Evolutionary conservation across 2,113 vertebrate species (phyloP).

Genomic region (Pogonocichla stellata): DNA sequence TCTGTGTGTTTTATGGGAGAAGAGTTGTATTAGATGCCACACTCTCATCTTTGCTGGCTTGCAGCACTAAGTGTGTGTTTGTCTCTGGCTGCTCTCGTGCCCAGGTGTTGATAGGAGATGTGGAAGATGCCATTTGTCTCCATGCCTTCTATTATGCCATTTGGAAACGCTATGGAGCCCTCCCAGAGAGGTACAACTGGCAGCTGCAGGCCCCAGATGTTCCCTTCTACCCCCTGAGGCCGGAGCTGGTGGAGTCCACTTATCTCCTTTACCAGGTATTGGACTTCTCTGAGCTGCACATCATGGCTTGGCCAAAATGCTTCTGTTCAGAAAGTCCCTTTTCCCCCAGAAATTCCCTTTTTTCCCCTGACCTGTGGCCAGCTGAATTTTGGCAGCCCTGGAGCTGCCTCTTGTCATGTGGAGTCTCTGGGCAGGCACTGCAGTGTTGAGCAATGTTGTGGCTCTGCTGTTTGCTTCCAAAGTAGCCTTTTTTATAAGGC

Average conservation of each 20-base stretch:
- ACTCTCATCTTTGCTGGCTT: not conserved
- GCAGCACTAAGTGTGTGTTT: fast-evolving
- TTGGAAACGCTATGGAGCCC: constrained; percentile 95
- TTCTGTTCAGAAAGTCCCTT: not conserved
- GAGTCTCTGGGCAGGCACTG: not conserved
- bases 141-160: constrained; percentile 99
- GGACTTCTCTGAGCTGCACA: not conserved
- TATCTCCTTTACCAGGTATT: constrained; percentile 96
- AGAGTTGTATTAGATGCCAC: not conserved
- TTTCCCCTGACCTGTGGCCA: not conserved
- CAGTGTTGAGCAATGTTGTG: not conserved
- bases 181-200: constrained; percentile 98
- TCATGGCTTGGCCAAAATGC: not conserved
- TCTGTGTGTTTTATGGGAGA: too few species aligned
- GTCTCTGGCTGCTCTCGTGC: not conserved
- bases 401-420: not conserved
- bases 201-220: constrained; percentile 95
- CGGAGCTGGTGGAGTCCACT: constrained; percentile 94
- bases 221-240: constrained; percentile 93
- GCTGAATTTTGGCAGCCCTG: not conserved
- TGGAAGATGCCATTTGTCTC: constrained; percentile 97
- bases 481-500: not conserved
- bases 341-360: too few species aligned
- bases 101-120: constrained; percentile 93
- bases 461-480: not conserved